Conservation (phyloP, 1,140 invertebrate species). For the Pachypsylla venusta region DNA sequence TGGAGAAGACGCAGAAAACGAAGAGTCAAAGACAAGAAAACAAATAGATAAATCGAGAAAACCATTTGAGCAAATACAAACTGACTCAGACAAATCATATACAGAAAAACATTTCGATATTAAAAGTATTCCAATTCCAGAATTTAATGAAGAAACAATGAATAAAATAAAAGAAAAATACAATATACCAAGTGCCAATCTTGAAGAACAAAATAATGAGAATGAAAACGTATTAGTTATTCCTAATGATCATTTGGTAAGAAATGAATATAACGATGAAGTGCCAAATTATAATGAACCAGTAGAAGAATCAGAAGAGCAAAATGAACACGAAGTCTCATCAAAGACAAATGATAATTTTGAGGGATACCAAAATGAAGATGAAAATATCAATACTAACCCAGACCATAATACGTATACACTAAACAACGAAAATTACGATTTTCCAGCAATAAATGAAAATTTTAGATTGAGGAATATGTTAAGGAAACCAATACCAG, state of each 20-base stretch:
- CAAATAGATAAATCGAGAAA: not conserved
- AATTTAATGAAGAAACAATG: not conserved
- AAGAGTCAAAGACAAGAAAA: conserved; percentile 4
- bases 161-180: conserved; percentile 6
- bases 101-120: conserved; percentile 2
- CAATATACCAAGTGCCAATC: conserved; percentile 3
- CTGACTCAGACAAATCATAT: not conserved
- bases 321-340: not conserved
- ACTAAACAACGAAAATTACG: not conserved
- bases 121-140: conserved; percentile 4
- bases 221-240: not conserved
- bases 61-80: not conserved
- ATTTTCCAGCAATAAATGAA: not conserved
- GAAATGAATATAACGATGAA: conserved; percentile 4
- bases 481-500: not conserved
- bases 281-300: conserved; percentile 2
- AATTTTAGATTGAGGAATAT: not conserved
- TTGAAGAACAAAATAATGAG: not conserved
- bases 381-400: no score
- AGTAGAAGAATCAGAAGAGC: not conserved
- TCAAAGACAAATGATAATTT: conserved; percentile 8
- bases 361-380: no score
- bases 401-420: not conserved
- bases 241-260: not conserved
- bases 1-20: not conserved